Percentiles rank a stretch among this genome's conserved stretches.
Evolutionary conservation across 2,113 vertebrate genomes (phyloP).

Genomic region (Parotia lawesii): DNA sequence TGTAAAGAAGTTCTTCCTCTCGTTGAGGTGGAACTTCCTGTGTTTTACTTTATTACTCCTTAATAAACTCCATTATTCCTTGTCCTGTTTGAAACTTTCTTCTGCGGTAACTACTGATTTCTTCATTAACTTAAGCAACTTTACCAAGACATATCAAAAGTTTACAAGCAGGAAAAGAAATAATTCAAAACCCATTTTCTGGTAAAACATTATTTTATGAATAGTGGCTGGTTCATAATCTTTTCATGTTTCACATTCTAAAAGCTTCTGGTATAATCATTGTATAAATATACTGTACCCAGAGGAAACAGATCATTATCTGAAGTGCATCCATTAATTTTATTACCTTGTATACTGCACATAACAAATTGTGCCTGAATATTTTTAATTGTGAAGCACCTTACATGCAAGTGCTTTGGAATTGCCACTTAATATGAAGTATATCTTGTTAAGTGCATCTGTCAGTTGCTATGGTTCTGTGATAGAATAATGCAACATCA

Average conservation of each 20-base stretch:
- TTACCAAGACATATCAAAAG: neutral
- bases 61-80: neutral
- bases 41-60: neutral
- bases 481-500: conserved; percentile 23
- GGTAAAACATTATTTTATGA: conserved; percentile 45
- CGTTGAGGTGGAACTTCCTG: neutral
- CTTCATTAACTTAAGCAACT: neutral
- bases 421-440: conserved; percentile 62
- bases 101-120: neutral
- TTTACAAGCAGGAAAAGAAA: conserved; percentile 2
- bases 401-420: conserved; percentile 56
- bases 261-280: conserved; percentile 60
- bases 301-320: conserved; percentile 73
- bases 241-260: conserved; percentile 61
- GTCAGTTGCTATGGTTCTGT: conserved; percentile 24
- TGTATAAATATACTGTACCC: conserved; percentile 66
- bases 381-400: conserved; percentile 69
- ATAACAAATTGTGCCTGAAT: conserved; percentile 66
- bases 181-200: conserved; percentile 22
- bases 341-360: conserved; percentile 66
- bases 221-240: conserved; percentile 54
- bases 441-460: conserved; percentile 50
- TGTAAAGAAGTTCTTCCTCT: neutral
- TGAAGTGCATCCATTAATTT: conserved; percentile 75
- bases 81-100: neutral